A percentile compares a stretch with the other conserved stretches of the same genome.
Conservation (phyloP, 2,113 vertebrate genomes). For the Dromiciops gliroides region DNA sequence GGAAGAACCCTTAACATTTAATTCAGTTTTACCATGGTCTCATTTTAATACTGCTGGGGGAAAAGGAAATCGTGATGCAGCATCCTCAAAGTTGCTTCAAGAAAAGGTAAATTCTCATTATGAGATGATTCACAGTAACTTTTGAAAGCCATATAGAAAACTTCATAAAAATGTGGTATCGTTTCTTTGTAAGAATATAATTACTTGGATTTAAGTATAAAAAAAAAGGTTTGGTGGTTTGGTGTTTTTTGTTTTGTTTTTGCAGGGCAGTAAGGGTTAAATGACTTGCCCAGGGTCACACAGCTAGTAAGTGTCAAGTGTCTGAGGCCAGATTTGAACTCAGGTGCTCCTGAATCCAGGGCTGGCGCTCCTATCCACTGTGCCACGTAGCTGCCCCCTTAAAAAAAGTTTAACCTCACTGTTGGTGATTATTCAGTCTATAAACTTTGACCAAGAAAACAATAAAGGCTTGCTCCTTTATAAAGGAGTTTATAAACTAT, state of each 20-base stretch:
- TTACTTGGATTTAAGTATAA: conserved; percentile 44
- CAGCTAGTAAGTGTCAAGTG: too few species aligned
- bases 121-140: conserved; percentile 7
- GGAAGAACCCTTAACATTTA: conserved; percentile 95
- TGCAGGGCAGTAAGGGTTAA: too few species aligned
- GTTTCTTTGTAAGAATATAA: conserved; percentile 49
- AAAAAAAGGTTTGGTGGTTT: too few species aligned
- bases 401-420: conserved; percentile 50
- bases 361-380: too few species aligned
- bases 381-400: too few species aligned
- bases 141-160: conserved; percentile 36
- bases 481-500: background rate
- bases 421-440: conserved; percentile 15
- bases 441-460: conserved; percentile 32
- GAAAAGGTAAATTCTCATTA: conserved; percentile 90
- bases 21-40: conserved; percentile 96
- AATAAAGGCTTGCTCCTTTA: conserved; percentile 42
- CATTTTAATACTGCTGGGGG: conserved; percentile 95
- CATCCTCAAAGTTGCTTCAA: conserved; percentile 96
- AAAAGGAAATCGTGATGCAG: conserved; percentile 91
- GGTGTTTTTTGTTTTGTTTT: too few species aligned
- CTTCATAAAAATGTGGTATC: conserved; percentile 25
- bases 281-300: too few species aligned
- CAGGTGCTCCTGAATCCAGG: too few species aligned
- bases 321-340: too few species aligned